Base-by-base conservation (phyloP, 2,113 vertebrate genomes). In the Rynchops niger region DNA sequence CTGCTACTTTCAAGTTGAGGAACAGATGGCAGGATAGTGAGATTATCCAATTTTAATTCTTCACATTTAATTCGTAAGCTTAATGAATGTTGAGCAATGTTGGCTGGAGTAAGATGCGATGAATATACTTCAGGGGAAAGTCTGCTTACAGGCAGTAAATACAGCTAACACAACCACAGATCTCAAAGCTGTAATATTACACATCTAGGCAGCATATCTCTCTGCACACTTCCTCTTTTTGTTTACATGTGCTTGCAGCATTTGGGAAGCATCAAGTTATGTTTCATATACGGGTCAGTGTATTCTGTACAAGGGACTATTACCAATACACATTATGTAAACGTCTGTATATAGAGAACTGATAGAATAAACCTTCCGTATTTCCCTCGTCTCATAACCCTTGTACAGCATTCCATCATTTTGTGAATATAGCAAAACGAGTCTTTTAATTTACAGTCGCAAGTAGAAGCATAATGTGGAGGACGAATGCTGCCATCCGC, bases 51-150 rank as follows among this genome's bases (percentile, higher is more conserved):
- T 85, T 90, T 93, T 69, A 91, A 87, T 95, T 95, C 61, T 89
- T 81, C 83, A 74, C 49, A 79, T 93, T 95, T 96, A 86, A 91
- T 96, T 96, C 91, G 36, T 87, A 88, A 53, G 26, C 43, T 58
- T 88, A 84, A 89, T 91, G 61, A 94, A 86, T 93, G 93, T 26
- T 76, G 72, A 92, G 40, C 65, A 86, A 14, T 7, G 36, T 72
- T 95, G 86, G 69, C 88, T 92, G 2, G 5, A 83, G 47, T 47
- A 88, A 86, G 43, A 71, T 74, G 59, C 65, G 82, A 70, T 56
- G 82, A 88, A 69, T 84, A 70, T 73, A 53, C 25, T 90, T 73
- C 77, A 56, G 1, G 3, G 62, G 40, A 79, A 93, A 76, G 90
- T n/a, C 25, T 74, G 22, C 8, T 88, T 84, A 29, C 29, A 49